Evolutionary conservation across 30 jellyfish, hydroid and myxozoan species (phyloP), one percentile per base, ranked within the genome.

Genomic region (Pelagia noctiluca): DNA sequence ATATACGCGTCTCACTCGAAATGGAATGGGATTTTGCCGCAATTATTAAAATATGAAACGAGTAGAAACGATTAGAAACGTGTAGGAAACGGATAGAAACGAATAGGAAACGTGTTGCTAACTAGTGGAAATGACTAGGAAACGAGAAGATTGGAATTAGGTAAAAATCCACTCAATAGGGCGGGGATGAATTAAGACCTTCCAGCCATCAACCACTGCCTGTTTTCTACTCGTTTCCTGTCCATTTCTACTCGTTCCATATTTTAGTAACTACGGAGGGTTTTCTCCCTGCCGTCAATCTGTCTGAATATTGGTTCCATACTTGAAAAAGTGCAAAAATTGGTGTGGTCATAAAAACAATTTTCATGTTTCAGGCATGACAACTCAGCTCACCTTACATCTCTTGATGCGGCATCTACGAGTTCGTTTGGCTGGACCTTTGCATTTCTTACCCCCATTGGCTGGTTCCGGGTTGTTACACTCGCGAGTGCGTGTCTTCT

Each of bases 381-480:
- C n/a, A 42, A 16, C 16, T 8, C 57, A 42, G 12, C 57, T 5
- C 16, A 42, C 57, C 57, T 42, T 42, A 16, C 57, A 42, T 42
- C 16, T 42, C 57, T 42, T 42, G 57, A 42, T 16, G 16, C 57
- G 57, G 57, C 57, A 42, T 42, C 16, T 42, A 16, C 57, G 57
- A 16, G 57, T 42, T 16, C 16, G 57, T 16, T 42, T 42, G 57
- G 57, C 57, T 16, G 8, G 8, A 16, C 82, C 82, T 31, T 22
- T 24, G 63, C 82, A 69, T 69, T 63, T 19, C 12, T 29, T 69
- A 35, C 82, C 82, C 21, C 18, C 19, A 29, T n/a, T 42, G 4
- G 25, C 0, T 29, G 68, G 82, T 1, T 28, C 34, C 29, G 82
- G 82, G 22, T 35, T 69, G 23, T 69, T 35, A 35, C 82, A 69